Conservation (phyloP, 2,797 vertebrate species). For the Phaenicophaeus curvirostris region DNA sequence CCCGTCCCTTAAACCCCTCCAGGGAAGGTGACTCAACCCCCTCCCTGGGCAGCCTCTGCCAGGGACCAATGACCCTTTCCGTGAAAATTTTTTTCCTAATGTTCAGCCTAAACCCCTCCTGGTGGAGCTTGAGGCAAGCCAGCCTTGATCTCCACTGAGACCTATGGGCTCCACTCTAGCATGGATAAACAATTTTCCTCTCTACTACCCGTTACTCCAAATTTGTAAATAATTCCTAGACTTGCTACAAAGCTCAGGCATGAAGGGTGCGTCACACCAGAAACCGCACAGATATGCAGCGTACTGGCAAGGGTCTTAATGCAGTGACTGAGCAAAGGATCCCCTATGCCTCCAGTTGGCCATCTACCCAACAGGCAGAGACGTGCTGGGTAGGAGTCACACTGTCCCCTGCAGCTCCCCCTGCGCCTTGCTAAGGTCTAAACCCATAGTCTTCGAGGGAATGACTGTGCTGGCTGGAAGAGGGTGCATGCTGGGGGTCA, state of each 20-base stretch:
- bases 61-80: too few relatives aligned
- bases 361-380: neutral
- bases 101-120: too few relatives aligned
- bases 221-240: neutral
- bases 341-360: neutral
- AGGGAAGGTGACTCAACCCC: too few relatives aligned
- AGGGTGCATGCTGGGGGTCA: rapidly evolving
- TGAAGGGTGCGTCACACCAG: neutral
- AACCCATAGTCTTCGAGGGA: neutral
- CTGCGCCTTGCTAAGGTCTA: neutral
- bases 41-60: too few relatives aligned
- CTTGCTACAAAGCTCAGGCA: neutral
- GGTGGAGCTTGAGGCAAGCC: too few relatives aligned
- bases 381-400: rapidly evolving
- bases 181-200: neutral
- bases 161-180: neutral
- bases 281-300: neutral
- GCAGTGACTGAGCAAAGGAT: neutral
- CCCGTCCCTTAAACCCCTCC: too few relatives aligned
- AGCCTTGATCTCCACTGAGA: neutral
- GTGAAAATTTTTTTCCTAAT: too few relatives aligned
- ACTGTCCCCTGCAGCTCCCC: neutral
- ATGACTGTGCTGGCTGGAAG: neutral
- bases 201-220: neutral
- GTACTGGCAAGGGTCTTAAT: rapidly evolving